Base-by-base conservation (phyloP, 1,140 invertebrate genomes). In the Mactra quadrangularis region DNA sequence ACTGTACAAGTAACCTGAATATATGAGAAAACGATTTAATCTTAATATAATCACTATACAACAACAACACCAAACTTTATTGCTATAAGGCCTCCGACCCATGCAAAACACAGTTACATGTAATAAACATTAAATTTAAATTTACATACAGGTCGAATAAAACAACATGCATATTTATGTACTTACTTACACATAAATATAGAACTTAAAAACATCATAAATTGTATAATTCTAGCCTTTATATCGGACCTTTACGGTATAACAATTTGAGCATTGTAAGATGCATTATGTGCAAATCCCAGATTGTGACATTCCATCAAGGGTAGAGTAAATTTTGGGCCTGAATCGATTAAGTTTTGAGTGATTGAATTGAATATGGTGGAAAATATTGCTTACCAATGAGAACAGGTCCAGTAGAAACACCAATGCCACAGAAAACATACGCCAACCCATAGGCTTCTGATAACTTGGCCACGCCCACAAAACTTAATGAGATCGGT, bases 381-480 rank as follows among this genome's bases (percentile, higher is more conserved):
- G 7, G 17, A 47, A 33, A 55, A 27, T 13, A 59, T 3, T 45
- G 41, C 19, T 4, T 82, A 82, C 78, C 78, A 27, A 52, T 41
- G 1, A 72, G n/a, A 19, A 62, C 38, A 31, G 78, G 78, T 47
- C 78, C 78, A 7, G 47, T 25, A 11, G 57, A 27, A 7, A 35
- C 53, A 47, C 78, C 78, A 29, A 72, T 15, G 9, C 78, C 78
- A 38, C 66, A 71, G 53, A 82, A 82, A 29, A 57, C 17, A 31
- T 41, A 82, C 3, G 66, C 53, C 22, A 82, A 52, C 33, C 78
- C 78, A 25, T 71, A 72, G 0, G 78, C 78, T 31, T 71, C 55
- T 0, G 78, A 82, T 2, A 82, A 33, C 15, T 72, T 71, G 15
- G 35, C 27, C 7, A 82, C 41, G 4, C 68, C 78, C n/a, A 82